Evolutionary conservation across 2,113 vertebrate species (phyloP).

Genomic region (Aptenodytes forsteri): DNA sequence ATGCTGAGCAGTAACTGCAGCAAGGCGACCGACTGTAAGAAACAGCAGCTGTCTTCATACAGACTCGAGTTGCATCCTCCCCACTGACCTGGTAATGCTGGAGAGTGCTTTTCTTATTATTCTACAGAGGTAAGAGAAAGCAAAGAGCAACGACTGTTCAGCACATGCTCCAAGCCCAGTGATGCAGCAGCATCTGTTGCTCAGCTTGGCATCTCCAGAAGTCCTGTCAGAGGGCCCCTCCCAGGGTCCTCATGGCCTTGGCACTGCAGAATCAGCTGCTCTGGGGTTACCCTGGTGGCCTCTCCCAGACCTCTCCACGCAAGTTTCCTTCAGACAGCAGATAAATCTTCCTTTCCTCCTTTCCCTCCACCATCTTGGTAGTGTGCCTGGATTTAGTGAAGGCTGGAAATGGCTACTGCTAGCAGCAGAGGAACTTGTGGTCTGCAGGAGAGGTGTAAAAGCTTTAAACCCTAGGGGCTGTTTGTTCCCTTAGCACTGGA

Average conservation of each 20-base stretch:
- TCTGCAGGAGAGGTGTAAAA: background rate
- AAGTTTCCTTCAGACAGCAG: background rate
- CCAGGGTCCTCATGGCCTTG: background rate
- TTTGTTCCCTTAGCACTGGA: background rate
- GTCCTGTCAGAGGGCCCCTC: background rate
- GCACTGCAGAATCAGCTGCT: background rate
- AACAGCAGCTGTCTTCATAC: background rate
- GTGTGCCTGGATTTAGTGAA: accelerated
- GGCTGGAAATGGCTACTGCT: background rate
- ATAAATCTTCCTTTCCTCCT: background rate
- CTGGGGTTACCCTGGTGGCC: background rate
- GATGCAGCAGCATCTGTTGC: background rate
- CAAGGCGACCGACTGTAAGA: background rate
- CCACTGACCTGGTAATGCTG: background rate
- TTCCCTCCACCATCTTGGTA: accelerated
- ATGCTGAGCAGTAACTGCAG: background rate
- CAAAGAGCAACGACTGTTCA: background rate
- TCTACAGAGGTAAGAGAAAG: background rate
- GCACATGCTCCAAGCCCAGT: accelerated
- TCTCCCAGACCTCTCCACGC: background rate
- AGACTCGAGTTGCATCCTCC: background rate
- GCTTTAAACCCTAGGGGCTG: background rate
- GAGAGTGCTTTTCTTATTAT: background rate
- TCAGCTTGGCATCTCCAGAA: background rate
- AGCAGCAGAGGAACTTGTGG: background rate